A percentile compares a stretch with the other conserved stretches of the same genome.
Evolutionary conservation across 1,140 invertebrate genomes (phyloP).

Genomic region (Marisa cornuarietis): DNA sequence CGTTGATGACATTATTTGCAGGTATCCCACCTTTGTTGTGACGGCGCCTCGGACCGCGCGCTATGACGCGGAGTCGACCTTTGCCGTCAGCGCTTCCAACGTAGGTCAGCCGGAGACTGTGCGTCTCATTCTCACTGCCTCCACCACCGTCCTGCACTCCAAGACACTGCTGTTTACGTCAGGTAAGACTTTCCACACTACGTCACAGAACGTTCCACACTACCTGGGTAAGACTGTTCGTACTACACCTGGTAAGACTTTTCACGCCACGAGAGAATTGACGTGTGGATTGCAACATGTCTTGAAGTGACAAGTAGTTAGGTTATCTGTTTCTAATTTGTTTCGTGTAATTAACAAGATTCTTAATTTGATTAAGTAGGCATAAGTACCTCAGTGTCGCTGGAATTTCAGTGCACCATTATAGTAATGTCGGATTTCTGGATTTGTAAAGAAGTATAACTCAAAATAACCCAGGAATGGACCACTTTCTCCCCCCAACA

Average conservation of each 20-base stretch:
- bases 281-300: not conserved
- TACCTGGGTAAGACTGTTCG: no score
- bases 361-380: no score
- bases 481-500: no score
- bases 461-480: no score
- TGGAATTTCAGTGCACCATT: no score
- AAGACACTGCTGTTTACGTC: not conserved
- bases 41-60: not conserved
- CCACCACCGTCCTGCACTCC: not conserved
- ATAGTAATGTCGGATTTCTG: no score
- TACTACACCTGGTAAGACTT: no score
- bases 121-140: not conserved
- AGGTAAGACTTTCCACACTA: no score
- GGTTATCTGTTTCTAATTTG: not conserved
- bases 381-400: no score
- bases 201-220: not conserved
- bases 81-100: not conserved
- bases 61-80: not conserved
- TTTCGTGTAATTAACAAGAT: not conserved
- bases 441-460: no score
- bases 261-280: not conserved
- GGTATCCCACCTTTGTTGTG: conserved; percentile 7
- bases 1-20: not conserved
- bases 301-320: not conserved
- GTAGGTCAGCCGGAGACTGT: not conserved